A percentile compares a stretch with the other conserved stretches of the same genome.
Conservation (phyloP, 2,113 vertebrate genomes). For the Campylomormyrus numenius region DNA sequence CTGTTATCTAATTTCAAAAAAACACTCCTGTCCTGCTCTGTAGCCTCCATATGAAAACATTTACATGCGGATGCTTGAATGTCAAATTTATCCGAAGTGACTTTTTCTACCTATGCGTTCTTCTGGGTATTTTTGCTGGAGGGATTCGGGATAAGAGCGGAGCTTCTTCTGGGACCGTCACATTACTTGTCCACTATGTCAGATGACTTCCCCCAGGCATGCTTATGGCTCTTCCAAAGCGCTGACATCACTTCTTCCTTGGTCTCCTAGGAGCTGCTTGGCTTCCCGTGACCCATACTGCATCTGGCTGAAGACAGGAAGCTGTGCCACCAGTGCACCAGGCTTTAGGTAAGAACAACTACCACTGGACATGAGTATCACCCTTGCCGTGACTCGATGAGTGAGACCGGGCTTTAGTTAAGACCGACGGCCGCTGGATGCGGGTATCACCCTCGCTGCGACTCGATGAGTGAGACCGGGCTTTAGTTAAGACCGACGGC, state of each 20-base stretch:
- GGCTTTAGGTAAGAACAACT: constrained; percentile 47
- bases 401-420: constrained; percentile 43
- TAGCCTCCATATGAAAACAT: not conserved
- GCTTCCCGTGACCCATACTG: constrained; percentile 66
- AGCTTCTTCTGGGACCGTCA: not conserved
- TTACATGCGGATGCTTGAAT: not conserved
- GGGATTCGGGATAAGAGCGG: not conserved
- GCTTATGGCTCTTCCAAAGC: not conserved
- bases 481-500: constrained; percentile 42
- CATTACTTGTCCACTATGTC: not conserved
- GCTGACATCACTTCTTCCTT: not conserved
- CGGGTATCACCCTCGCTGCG: too few relatives aligned
- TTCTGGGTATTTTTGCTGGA: not conserved
- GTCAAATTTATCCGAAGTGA: not conserved
- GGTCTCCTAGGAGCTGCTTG: constrained; percentile 53
- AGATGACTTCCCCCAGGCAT: not conserved
- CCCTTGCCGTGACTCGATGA: not conserved
- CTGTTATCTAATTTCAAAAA: not conserved
- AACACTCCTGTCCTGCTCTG: not conserved
- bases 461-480: not conserved
- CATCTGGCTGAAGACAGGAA: constrained; percentile 55
- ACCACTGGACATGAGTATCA: not conserved
- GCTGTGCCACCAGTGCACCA: constrained; percentile 48
- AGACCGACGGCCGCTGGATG: not conserved
- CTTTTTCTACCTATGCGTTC: not conserved